Percentiles rank a stretch among this genome's conserved stretches.
Evolutionary conservation across 1,140 invertebrate genomes (phyloP).

Genomic region (Arion vulgaris): DNA sequence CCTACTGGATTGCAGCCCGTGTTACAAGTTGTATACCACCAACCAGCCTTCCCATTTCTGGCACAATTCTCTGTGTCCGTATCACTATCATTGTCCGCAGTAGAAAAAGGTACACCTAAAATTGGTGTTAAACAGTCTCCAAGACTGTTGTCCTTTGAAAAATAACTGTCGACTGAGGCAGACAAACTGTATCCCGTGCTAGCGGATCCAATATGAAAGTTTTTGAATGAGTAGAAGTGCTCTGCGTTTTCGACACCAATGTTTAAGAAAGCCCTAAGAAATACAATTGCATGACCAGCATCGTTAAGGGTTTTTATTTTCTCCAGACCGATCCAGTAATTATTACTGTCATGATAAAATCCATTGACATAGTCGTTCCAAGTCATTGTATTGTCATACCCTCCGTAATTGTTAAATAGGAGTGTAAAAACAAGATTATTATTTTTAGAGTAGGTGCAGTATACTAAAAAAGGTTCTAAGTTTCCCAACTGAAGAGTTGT

Average conservation of each 20-base stretch:
- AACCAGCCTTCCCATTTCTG: not conserved
- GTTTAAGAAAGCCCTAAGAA: not conserved
- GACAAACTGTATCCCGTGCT: not conserved
- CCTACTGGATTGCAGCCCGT: not conserved
- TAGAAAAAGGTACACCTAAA: not conserved
- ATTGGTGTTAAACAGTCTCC: not conserved
- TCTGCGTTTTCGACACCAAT: not conserved
- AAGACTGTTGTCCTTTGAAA: not conserved
- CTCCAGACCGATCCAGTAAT: slow-evolving; percentile 1
- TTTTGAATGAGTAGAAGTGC: not conserved
- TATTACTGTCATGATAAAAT: not conserved
- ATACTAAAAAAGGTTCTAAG: not conserved
- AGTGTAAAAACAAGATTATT: not conserved
- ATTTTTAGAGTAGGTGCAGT: not conserved
- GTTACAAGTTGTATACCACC: not conserved
- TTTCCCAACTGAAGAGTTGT: not conserved
- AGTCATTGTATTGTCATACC: not conserved
- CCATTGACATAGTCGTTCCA: not conserved
- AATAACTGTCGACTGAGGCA: too few species aligned
- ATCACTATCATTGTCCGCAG: not conserved
- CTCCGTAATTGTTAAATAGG: not conserved
- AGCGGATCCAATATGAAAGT: not conserved
- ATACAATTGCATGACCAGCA: not conserved
- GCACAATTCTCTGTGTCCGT: not conserved
- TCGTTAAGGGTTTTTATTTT: not conserved